phyloP scores from a whole-genome alignment of 1,140 invertebrate species.

The Calliopsis andreniformis region DNA sequence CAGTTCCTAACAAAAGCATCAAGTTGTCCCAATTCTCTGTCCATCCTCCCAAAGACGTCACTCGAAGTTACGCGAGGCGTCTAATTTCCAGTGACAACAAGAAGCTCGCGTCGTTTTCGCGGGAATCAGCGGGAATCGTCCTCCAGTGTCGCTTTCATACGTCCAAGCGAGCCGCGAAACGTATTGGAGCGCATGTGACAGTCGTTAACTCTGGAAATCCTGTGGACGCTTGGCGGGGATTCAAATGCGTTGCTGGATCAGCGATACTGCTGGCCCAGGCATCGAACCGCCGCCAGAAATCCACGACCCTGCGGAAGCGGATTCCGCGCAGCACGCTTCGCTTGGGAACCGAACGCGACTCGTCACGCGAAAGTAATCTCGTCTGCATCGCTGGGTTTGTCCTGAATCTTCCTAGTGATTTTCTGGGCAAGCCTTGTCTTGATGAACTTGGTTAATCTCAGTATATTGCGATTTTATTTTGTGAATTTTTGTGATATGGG shows the following conservation, averaged over 20 bases:
- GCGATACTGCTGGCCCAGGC: not conserved
- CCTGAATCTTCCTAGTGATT: too few relatives aligned
- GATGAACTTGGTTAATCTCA: too few relatives aligned
- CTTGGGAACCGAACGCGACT: not conserved
- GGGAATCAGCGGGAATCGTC: constrained; percentile 12
- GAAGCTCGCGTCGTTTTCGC: not conserved
- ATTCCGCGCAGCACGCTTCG: not conserved
- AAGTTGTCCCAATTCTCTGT: too few relatives aligned
- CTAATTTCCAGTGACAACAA: constrained; percentile 13
- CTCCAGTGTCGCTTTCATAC: not conserved
- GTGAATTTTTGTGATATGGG: too few relatives aligned
- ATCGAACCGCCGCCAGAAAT: not conserved
- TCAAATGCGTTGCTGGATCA: constrained; percentile 34
- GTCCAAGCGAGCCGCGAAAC: too few relatives aligned
- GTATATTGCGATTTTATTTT: too few relatives aligned
- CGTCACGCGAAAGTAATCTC: not conserved
- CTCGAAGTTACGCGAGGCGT: not conserved
- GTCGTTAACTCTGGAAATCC: not conserved
- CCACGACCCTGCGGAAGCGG: not conserved
- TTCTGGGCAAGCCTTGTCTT: too few relatives aligned
- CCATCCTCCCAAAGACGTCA: too few relatives aligned
- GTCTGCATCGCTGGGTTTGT: not conserved
- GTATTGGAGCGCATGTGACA: not conserved
- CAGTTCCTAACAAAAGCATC: too few relatives aligned
- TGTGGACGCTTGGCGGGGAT: constrained; percentile 11